Evolutionary conservation across 1,140 invertebrate genomes (phyloP), one percentile per base, ranked within the genome.

Genomic region (Scaptomyza hsui): DNA sequence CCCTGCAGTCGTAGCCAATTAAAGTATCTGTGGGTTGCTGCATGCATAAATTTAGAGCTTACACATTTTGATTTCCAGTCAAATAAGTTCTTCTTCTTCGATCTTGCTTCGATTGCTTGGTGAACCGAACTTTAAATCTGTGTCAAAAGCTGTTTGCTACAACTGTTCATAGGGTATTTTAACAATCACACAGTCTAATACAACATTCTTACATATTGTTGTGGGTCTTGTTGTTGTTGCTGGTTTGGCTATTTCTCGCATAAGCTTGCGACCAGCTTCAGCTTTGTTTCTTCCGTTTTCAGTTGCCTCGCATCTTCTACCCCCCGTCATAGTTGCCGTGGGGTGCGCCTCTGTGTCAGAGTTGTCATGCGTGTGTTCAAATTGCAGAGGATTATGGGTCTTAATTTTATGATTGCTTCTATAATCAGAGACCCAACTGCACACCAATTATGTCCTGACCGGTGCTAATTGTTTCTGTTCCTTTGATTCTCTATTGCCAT

Each of bases 361-460:
- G 48, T 47, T 76, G 41, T 62, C 70, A 64, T 72, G 77, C 78
- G 70, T 80, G 75, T 75, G 77, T 59, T 72, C 61, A 65, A 81
- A 85, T 86, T 86, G 82, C 82, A 68, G 70, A 73, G 81, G 81
- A 85, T 85, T 85, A 85, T 86, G 82, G 77, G 81, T 86, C 81
- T 85, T 85, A 85, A 85, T 85, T 85, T 85, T 85, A 85, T 85
- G 81, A 85, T 85, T 85, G 82, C 81, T 85, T 85, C 81, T 85
- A 86, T 85, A 85, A 85, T 85, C 81, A 85, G 81, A 83, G 82
- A 64, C 69, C 72, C 65, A 86, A 85, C 77, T 86, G 81, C 77
- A 86, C 81, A 74, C 81, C 81, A 85, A 85, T 85, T 85, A 85
- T 86, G 77, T 75, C 53, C 77, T 61, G 77, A 21, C 55, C 70